Evolutionary conservation across 2,113 vertebrate species (phyloP).

Genomic region (Agapornis roseicollis): DNA sequence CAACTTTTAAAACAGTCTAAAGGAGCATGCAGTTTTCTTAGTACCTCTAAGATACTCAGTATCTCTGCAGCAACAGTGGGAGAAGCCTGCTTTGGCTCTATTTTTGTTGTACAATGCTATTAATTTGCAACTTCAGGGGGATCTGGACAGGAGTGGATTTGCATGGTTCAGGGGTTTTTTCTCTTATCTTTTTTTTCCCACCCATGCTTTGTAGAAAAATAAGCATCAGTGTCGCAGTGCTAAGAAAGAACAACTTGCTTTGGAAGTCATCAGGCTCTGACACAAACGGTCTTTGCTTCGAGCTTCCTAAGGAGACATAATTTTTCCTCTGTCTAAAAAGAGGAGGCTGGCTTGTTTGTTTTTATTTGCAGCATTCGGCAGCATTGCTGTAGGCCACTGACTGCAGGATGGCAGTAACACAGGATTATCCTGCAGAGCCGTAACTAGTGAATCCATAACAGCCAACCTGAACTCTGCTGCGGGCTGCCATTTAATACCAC

Average conservation of each 20-base stretch:
- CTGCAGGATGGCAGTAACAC: slow-evolving; percentile 63
- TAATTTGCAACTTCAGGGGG: slow-evolving; percentile 19
- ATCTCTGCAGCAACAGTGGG: neutral
- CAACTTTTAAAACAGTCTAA: neutral
- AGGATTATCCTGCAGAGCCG: slow-evolving; percentile 68
- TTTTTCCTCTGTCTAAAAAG: slow-evolving; percentile 37
- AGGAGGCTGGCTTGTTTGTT: slow-evolving; percentile 63
- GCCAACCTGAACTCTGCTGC: slow-evolving; percentile 62
- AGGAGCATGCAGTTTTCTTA: neutral
- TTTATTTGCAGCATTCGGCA: slow-evolving; percentile 61
- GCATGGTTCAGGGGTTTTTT: neutral
- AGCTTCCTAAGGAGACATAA: slow-evolving; percentile 51
- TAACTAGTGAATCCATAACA: slow-evolving; percentile 51
- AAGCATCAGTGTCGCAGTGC: slow-evolving; percentile 5
- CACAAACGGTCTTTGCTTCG: slow-evolving; percentile 36
- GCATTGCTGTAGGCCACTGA: slow-evolving; percentile 63
- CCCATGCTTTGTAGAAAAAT: slow-evolving; percentile 33
- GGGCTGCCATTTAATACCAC: slow-evolving; percentile 60
- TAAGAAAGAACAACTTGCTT: slow-evolving; percentile 31
- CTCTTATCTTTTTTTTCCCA: neutral
- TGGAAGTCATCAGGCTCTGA: slow-evolving; percentile 9
- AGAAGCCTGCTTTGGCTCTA: neutral
- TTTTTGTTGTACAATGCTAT: slow-evolving; percentile 14
- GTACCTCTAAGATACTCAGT: neutral
- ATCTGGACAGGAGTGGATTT: neutral